phyloP scores from a whole-genome alignment of 1,140 invertebrate genomes.

The Nebria ingens region DNA sequence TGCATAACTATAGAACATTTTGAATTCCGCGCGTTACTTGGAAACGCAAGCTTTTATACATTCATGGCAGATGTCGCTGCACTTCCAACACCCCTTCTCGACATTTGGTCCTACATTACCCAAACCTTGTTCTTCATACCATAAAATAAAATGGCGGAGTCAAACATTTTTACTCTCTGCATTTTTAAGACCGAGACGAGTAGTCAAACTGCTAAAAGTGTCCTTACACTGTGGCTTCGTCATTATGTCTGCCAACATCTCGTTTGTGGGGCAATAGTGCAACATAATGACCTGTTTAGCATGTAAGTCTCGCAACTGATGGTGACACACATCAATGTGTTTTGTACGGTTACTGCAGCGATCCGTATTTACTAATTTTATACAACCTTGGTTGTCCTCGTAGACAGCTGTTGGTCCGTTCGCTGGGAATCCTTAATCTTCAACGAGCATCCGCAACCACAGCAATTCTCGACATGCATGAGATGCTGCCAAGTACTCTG shows the following conservation, averaged over 20 bases:
- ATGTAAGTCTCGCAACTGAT: neutral
- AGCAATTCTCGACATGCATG: neutral
- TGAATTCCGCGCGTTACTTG: too few relatives aligned
- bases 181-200: neutral
- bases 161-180: too few relatives aligned
- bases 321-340: neutral
- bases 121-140: too few relatives aligned
- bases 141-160: too few relatives aligned
- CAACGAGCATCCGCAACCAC: neutral
- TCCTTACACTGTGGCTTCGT: too few relatives aligned
- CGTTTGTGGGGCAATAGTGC: neutral
- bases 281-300: neutral
- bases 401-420: neutral
- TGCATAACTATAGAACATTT: too few relatives aligned
- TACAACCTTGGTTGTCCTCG: neutral
- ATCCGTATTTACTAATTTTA: neutral
- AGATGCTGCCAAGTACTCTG: conserved; percentile 13
- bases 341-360: neutral
- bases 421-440: neutral
- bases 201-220: too few relatives aligned
- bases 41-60: too few relatives aligned
- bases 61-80: too few relatives aligned
- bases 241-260: neutral
- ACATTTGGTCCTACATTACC: too few relatives aligned
- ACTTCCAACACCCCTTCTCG: too few relatives aligned